Base-by-base conservation (phyloP, 2,113 vertebrate species). In the Callipepla squamata region DNA sequence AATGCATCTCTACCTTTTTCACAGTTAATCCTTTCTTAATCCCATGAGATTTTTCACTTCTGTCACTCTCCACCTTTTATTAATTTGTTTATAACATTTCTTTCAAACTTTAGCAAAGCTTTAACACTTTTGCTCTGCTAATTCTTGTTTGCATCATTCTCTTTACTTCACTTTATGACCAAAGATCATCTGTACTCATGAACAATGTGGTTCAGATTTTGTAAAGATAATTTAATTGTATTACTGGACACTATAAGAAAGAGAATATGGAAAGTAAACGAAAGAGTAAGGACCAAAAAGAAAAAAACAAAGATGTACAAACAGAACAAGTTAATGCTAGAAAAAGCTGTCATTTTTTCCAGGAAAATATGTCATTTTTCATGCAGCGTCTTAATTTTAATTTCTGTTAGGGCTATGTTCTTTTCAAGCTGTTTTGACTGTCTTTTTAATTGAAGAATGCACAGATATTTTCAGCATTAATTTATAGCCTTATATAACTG, bases 381-480 rank as follows among this genome's bases (percentile, higher is more conserved):
- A 2, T 0, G 0, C 23, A n/a, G 34, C 36, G 79, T 25, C 36
- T 68, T 65, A 13, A 6, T 45, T 92, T 89, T 36, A 81, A 59
- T 22, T 47, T 75, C 34, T 81, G 48, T 20, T 26, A 28, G 32
- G 28, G 1, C 7, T 80, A 11, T 7, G 5, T 38, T 83, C 16
- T 86, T 78, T 70, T 36, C 69, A 78, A 83, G 36, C 44, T 75
- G 30, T 9, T 78, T 88, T 90, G 38, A 92, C 19, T 13, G 10
- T 93, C 76, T 69, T 86, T 80, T 47, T 93, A 93, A 95, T 76
- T 91, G 80, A 66, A 90, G 76, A 76, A 84, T 23, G 59, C 81
- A 90, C 87, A 92, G 61, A 65, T 90, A 92, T 40, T 78, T 94
- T 57, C 90, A 61, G 57, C 84, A 92, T 80, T 75, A 85, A 51